A percentile compares a stretch with the other conserved stretches of the same genome.
Conservation (phyloP, 2,888 invertebrate genomes). For the Drosophila antonietae region DNA sequence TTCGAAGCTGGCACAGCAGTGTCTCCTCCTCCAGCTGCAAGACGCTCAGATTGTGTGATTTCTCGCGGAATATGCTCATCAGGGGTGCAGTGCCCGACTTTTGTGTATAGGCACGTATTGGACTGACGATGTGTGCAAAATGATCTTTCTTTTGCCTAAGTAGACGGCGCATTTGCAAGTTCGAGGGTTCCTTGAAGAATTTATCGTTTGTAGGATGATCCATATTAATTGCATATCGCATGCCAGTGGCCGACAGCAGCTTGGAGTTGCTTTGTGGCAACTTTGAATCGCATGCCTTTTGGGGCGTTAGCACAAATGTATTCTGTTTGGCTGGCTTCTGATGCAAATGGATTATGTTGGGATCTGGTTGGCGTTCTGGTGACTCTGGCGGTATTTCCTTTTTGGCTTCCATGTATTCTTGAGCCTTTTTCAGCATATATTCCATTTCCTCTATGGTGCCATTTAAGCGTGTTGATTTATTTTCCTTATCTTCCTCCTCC, state of each 20-base stretch:
- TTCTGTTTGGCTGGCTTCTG: slow-evolving; percentile 48
- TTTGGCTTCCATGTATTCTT: slow-evolving; percentile 78
- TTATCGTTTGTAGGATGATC: slow-evolving; percentile 14
- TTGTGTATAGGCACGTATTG: slow-evolving; percentile 84
- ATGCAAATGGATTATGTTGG: slow-evolving; percentile 25
- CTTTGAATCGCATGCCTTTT: slow-evolving; percentile 21
- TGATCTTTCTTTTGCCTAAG: slow-evolving; percentile 29
- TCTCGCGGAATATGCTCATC: slow-evolving; percentile 74
- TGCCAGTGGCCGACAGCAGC: not conserved
- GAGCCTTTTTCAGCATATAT: slow-evolving; percentile 83
- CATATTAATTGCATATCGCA: slow-evolving; percentile 23
- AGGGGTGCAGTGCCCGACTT: slow-evolving; percentile 83
- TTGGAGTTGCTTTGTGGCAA: slow-evolving; percentile 2
- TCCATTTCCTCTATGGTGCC: slow-evolving; percentile 85
- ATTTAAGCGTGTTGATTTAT: slow-evolving; percentile 82
- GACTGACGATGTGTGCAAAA: slow-evolving; percentile 82
- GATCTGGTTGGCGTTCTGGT: not conserved
- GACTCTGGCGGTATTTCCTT: slow-evolving; percentile 11
- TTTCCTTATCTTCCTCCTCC: slow-evolving; percentile 59
- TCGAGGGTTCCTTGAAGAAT: slow-evolving; percentile 42
- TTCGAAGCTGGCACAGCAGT: slow-evolving; percentile 45
- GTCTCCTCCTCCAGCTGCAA: slow-evolving; percentile 77
- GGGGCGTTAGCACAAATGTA: slow-evolving; percentile 61
- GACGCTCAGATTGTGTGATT: slow-evolving; percentile 59
- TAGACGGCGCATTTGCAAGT: slow-evolving; percentile 38